A percentile compares a stretch with the other conserved stretches of the same genome.
Evolutionary conservation across 1,140 invertebrate species (phyloP).

Genomic region (Drosophila bifasciata): DNA sequence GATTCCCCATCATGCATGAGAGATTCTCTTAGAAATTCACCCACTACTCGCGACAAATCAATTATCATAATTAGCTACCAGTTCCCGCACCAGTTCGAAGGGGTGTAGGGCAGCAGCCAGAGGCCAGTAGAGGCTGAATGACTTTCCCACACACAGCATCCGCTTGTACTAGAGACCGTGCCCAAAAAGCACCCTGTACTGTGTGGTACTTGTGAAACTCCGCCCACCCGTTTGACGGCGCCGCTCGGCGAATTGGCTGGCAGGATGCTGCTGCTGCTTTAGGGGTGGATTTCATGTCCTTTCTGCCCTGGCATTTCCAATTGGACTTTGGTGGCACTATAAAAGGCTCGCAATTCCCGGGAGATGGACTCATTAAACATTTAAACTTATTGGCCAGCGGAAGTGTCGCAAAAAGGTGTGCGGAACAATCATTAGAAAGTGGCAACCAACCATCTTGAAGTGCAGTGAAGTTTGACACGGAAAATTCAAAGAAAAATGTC

Average conservation of each 20-base stretch:
- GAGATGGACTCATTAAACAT: slow-evolving; percentile 66
- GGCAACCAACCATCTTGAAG: not conserved
- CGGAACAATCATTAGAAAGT: slow-evolving; percentile 1
- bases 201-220: slow-evolving; percentile 70
- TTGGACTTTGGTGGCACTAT: slow-evolving; percentile 65
- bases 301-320: slow-evolving; percentile 57
- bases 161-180: not conserved
- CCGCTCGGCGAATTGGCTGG: slow-evolving; percentile 55
- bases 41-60: not conserved
- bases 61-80: slow-evolving; percentile 37
- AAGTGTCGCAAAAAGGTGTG: slow-evolving; percentile 18
- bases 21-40: too few species aligned
- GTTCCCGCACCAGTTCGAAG: not conserved
- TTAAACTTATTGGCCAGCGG: slow-evolving; percentile 65
- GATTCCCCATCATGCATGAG: too few species aligned
- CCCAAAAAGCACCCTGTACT: slow-evolving; percentile 55
- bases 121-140: slow-evolving; percentile 21
- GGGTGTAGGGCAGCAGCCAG: not conserved
- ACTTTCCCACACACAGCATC: slow-evolving; percentile 57
- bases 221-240: slow-evolving; percentile 52
- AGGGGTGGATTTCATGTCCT: slow-evolving; percentile 44
- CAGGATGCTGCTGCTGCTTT: slow-evolving; percentile 53
- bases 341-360: slow-evolving; percentile 71
- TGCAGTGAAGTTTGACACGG: not conserved
- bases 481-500: slow-evolving; percentile 65